Evolutionary conservation across 2,888 invertebrate genomes (phyloP).

Genomic region (Coleophora deauratella): DNA sequence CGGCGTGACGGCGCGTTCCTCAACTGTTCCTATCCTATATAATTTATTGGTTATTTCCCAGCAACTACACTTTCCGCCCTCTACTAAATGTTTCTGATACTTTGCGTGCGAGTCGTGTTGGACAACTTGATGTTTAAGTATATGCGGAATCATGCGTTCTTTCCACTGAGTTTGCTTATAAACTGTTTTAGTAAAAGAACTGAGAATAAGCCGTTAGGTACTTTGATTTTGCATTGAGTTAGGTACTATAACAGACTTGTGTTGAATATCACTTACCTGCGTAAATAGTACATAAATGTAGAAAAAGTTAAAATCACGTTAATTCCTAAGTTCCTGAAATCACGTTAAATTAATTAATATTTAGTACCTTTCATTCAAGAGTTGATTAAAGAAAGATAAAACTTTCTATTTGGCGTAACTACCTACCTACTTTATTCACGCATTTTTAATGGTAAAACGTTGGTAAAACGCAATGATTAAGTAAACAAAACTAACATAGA

Average conservation of each 20-base stretch:
- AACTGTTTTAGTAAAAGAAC: no score
- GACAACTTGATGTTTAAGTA: slow-evolving; percentile 16
- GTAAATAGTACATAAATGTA: no score
- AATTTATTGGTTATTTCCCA: slow-evolving; percentile 48
- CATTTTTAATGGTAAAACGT: slow-evolving; percentile 2
- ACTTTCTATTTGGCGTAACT: not conserved
- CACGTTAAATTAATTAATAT: no score
- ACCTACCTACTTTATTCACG: not conserved
- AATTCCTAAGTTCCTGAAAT: no score
- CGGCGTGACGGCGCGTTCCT: slow-evolving; percentile 55
- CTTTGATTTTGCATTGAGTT: no score
- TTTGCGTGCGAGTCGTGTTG: slow-evolving; percentile 24
- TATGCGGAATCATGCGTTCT: no score
- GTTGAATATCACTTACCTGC: no score
- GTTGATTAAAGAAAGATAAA: slow-evolving; percentile 5
- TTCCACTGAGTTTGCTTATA: no score
- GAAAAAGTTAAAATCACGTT: no score
- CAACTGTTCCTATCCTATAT: slow-evolving; percentile 32
- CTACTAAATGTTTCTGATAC: slow-evolving; percentile 40
- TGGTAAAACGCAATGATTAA: not conserved
- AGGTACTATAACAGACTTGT: no score
- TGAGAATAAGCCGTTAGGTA: no score
- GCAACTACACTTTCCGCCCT: slow-evolving; percentile 57
- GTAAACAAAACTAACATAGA: not conserved
- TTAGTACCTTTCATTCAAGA: slow-evolving; percentile 2